Percentiles rank a stretch among this genome's conserved stretches.
These are phyloP conservation scores for Heterochromis multidens DNA, from an alignment of 2,113 vertebrate genomes.

Conservation along the genomic window DNA sequence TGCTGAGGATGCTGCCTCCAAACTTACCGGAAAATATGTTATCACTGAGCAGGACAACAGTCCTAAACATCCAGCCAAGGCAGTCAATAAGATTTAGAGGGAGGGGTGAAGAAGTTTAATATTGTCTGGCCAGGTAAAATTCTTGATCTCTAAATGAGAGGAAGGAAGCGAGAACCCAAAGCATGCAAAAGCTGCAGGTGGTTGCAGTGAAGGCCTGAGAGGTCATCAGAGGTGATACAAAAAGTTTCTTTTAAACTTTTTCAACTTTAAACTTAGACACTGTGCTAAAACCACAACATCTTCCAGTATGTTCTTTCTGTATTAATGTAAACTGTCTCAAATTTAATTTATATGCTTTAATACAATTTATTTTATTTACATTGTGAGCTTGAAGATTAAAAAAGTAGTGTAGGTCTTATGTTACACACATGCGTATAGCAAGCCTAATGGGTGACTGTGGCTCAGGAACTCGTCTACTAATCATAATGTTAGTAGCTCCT, in stretches of 20 bases:
- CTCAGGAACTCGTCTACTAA: background rate
- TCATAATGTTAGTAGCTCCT: background rate
- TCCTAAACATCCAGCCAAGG: background rate
- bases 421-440: background rate
- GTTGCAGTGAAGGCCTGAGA: background rate
- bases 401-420: too few species aligned
- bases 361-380: too few species aligned
- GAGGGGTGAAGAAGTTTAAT: background rate
- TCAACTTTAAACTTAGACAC: too few species aligned
- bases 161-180: rapidly evolving
- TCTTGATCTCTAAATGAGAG: too few species aligned
- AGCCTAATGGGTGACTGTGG: background rate
- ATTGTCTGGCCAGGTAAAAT: background rate
- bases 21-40: background rate
- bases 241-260: background rate
- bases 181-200: background rate
- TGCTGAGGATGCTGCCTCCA: background rate
- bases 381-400: too few species aligned
- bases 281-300: background rate
- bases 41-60: background rate
- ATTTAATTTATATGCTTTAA: too few species aligned
- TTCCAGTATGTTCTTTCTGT: background rate
- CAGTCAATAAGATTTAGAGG: background rate
- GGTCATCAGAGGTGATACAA: background rate
- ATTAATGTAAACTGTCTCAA: too few species aligned